These are phyloP conservation scores for Eutrigla gurnardus DNA, from an alignment of 2,797 vertebrate genomes.

Conservation along the genomic window DNA sequence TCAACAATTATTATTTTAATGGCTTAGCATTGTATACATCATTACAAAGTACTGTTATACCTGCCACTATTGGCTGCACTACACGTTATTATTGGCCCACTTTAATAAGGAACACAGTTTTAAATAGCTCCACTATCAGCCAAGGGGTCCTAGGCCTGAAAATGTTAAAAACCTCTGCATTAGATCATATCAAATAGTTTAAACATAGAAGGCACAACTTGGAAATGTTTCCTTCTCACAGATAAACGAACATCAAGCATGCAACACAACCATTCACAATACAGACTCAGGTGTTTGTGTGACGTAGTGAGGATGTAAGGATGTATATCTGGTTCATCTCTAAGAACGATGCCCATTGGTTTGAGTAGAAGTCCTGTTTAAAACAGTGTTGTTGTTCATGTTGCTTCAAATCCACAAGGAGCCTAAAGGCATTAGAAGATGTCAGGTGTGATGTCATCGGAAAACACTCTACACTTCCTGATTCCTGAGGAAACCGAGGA, in stretches of 20 bases:
- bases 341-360: neutral
- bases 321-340: neutral
- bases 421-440: slow-evolving; percentile 28
- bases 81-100: too few relatives aligned
- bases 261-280: neutral
- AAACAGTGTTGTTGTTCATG: slow-evolving; percentile 11
- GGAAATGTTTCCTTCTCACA: neutral
- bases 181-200: neutral
- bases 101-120: too few relatives aligned
- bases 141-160: too few relatives aligned
- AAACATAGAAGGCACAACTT: neutral
- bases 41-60: too few relatives aligned
- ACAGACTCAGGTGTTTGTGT: neutral
- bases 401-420: slow-evolving; percentile 29
- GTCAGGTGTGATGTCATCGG: slow-evolving; percentile 14
- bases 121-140: too few relatives aligned
- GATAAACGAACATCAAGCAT: neutral
- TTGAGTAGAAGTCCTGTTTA: neutral
- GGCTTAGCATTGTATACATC: too few relatives aligned
- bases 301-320: neutral
- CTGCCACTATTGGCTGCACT: too few relatives aligned
- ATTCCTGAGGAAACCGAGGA: slow-evolving; percentile 7
- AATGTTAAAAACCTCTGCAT: too few relatives aligned
- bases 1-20: too few relatives aligned
- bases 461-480: slow-evolving; percentile 13